These are phyloP conservation scores for Plectropomus leopardus DNA, from an alignment of 2,113 vertebrate genomes.

Conservation along the genomic window DNA sequence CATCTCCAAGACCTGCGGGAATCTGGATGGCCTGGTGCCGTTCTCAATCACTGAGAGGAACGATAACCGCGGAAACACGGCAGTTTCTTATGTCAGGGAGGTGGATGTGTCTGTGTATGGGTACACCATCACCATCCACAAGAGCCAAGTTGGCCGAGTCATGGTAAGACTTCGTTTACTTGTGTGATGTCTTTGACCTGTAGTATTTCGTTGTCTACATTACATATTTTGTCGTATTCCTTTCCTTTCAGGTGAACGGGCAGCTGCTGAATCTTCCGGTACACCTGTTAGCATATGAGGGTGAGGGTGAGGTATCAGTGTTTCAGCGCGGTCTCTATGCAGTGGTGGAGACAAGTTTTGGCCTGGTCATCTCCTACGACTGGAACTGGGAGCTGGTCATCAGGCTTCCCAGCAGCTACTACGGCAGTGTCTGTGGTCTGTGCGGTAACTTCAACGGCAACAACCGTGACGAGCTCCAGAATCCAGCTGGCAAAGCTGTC, in stretches of 20 bases:
- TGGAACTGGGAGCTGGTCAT: conserved; percentile 74
- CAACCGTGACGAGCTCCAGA: conserved; percentile 71
- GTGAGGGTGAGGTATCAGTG: conserved; percentile 63
- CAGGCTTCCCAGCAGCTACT: conserved; percentile 83
- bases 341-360: conserved; percentile 81
- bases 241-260: conserved; percentile 75
- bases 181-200: background rate
- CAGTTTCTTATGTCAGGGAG: conserved; percentile 83
- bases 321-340: conserved; percentile 64
- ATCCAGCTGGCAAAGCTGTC: conserved; percentile 56
- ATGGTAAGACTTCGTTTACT: conserved; percentile 79
- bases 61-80: conserved; percentile 80
- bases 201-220: background rate
- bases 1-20: conserved; percentile 79
- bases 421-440: conserved; percentile 83
- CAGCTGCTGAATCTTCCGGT: conserved; percentile 82
- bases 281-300: conserved; percentile 3
- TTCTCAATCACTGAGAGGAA: conserved; percentile 89
- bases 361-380: conserved; percentile 81
- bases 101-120: conserved; percentile 79
- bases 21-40: conserved; percentile 74
- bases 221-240: background rate
- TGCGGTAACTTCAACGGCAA: conserved; percentile 88
- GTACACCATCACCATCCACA: conserved; percentile 79
- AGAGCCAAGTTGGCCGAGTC: conserved; percentile 82